phyloP scores from a whole-genome alignment of 2,113 vertebrate species.

The Laterallus jamaicensis region DNA sequence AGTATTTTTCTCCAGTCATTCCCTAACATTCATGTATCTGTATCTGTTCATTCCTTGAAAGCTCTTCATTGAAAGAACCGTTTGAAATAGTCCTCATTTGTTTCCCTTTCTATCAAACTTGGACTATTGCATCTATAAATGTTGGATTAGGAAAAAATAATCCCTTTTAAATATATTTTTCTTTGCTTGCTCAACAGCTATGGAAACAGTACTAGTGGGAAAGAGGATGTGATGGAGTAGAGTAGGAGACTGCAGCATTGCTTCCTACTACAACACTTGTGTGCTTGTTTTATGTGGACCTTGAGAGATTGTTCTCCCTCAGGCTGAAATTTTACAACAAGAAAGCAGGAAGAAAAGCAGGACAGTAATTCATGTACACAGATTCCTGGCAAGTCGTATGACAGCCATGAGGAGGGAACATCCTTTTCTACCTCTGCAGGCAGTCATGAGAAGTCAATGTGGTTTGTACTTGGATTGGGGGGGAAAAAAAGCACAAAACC shows the following conservation, averaged over 20 bases:
- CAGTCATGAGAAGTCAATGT: background rate
- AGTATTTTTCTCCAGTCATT: background rate
- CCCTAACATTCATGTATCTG: background rate
- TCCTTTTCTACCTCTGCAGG: background rate
- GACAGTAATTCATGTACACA: background rate
- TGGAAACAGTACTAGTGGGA: background rate
- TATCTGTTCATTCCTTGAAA: background rate
- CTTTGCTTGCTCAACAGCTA: background rate
- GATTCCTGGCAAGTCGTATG: background rate
- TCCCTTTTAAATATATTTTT: background rate
- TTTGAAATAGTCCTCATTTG: background rate
- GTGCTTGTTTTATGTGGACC: background rate
- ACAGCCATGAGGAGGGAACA: background rate
- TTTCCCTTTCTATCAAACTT: background rate
- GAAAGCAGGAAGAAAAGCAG: background rate
- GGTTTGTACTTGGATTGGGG: background rate
- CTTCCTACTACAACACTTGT: background rate
- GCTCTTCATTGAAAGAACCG: background rate
- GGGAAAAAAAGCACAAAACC: background rate
- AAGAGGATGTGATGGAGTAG: background rate
- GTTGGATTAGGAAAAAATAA: background rate
- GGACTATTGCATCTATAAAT: background rate
- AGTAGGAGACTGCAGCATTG: background rate
- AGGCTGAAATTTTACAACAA: background rate
- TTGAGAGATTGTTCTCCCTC: background rate